These are phyloP conservation scores for Nebria brevicollis DNA, from an alignment of 2,888 invertebrate genomes.

Conservation along the genomic window DNA sequence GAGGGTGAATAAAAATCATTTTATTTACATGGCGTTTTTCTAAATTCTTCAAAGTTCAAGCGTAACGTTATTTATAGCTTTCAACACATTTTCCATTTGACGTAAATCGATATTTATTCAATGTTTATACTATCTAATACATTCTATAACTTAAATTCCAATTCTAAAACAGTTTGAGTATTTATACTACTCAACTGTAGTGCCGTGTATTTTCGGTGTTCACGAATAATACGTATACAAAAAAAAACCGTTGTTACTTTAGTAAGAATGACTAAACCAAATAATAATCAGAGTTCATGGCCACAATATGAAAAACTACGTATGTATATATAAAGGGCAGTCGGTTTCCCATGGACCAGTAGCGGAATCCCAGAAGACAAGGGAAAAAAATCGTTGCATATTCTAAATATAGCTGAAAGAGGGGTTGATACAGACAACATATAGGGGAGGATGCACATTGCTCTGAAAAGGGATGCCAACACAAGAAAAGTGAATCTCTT, in stretches of 20 bases:
- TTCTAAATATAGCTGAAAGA: neutral
- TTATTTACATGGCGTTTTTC: neutral
- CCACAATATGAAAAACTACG: neutral
- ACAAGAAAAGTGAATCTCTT: conserved; percentile 1
- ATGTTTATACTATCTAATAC: neutral
- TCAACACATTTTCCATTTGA: neutral
- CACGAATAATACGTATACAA: too few species aligned
- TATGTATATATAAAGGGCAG: neutral
- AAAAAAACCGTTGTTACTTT: neutral
- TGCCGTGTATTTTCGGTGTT: too few species aligned
- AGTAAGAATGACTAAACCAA: neutral
- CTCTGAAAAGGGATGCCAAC: neutral
- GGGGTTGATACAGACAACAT: neutral
- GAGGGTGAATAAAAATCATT: neutral
- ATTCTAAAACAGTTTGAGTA: neutral
- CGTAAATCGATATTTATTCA: neutral
- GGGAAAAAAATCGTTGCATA: neutral
- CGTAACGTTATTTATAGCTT: neutral
- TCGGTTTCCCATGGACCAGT: neutral
- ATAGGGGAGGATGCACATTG: neutral
- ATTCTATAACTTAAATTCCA: neutral
- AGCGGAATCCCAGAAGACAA: neutral
- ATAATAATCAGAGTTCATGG: neutral
- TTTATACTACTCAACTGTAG: too few species aligned
- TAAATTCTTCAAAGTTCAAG: neutral